Conservation (phyloP, 1,140 invertebrate species). For the Rhizoglyphus robini region DNA sequence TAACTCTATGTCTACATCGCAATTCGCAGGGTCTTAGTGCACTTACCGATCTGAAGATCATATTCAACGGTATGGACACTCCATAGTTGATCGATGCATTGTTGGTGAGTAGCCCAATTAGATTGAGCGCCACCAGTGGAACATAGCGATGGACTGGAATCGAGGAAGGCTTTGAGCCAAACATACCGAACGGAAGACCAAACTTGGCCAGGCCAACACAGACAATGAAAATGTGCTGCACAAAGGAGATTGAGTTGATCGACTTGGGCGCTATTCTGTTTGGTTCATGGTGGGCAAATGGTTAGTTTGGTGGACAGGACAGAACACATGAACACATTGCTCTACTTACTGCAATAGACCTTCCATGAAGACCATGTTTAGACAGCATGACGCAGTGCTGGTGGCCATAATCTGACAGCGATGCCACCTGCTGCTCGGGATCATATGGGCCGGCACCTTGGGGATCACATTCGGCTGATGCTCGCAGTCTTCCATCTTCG, state of each 20-base stretch:
- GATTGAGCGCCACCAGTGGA: slow-evolving; percentile 75
- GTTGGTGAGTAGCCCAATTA: slow-evolving; percentile 78
- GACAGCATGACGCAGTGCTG: not conserved
- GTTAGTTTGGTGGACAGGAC: no score
- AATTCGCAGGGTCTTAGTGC: no score
- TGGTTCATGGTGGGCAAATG: no score
- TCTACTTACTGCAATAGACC: not conserved
- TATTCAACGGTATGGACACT: slow-evolving; percentile 93
- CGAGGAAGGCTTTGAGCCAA: not conserved
- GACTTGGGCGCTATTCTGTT: not conserved
- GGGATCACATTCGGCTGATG: no score
- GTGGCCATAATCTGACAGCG: not conserved
- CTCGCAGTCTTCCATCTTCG: no score
- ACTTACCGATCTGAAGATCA: slow-evolving; percentile 91
- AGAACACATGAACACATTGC: no score
- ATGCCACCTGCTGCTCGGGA: not conserved
- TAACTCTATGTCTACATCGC: no score
- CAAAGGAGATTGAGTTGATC: not conserved
- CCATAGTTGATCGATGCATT: slow-evolving; percentile 95
- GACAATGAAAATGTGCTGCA: slow-evolving; percentile 7
- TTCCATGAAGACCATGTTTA: not conserved
- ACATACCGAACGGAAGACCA: slow-evolving; percentile 8
- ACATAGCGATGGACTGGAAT: slow-evolving; percentile 50
- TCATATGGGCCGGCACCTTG: no score
- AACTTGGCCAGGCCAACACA: not conserved